Evolutionary conservation across 1,140 invertebrate genomes (phyloP).

Genomic region (Mamestra configurata): DNA sequence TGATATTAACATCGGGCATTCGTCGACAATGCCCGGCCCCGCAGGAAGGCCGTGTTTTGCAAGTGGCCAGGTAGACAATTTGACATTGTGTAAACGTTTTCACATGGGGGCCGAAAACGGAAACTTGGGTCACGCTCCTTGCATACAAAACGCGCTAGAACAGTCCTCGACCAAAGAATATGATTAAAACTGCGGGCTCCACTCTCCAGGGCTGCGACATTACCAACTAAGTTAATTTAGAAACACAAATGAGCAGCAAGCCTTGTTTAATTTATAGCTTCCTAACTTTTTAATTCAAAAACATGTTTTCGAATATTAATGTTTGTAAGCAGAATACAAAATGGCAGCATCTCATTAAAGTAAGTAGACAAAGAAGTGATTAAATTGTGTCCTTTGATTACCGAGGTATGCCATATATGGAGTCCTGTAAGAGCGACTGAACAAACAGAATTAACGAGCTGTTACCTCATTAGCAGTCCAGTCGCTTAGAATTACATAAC

Average conservation of each 20-base stretch:
- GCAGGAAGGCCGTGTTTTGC: constrained; percentile 69
- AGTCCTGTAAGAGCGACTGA: not conserved
- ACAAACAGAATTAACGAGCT: constrained; percentile 20
- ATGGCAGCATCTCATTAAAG: not conserved
- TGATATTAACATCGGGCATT: constrained; percentile 46
- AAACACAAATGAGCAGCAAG: constrained; percentile 36
- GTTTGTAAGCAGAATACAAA: constrained; percentile 26
- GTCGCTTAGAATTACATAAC: constrained; percentile 17
- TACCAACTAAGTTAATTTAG: constrained; percentile 44
- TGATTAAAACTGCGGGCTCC: constrained; percentile 41
- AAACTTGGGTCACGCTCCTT: constrained; percentile 74
- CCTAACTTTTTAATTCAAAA: constrained; percentile 40
- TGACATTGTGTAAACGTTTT: constrained; percentile 80
- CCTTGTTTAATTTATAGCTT: constrained; percentile 34
- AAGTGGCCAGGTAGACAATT: constrained; percentile 71
- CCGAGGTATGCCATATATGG: not conserved
- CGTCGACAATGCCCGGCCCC: constrained; percentile 55
- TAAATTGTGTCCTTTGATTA: constrained; percentile 21
- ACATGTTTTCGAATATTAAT: constrained; percentile 27
- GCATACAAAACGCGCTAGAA: constrained; percentile 66
- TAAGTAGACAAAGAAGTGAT: constrained; percentile 1
- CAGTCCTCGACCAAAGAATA: constrained; percentile 44
- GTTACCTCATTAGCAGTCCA: constrained; percentile 15
- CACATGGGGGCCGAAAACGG: constrained; percentile 76
- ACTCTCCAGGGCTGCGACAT: constrained; percentile 25